Base-by-base conservation (phyloP, 2,113 vertebrate species). In the Scatophagus argus region DNA sequence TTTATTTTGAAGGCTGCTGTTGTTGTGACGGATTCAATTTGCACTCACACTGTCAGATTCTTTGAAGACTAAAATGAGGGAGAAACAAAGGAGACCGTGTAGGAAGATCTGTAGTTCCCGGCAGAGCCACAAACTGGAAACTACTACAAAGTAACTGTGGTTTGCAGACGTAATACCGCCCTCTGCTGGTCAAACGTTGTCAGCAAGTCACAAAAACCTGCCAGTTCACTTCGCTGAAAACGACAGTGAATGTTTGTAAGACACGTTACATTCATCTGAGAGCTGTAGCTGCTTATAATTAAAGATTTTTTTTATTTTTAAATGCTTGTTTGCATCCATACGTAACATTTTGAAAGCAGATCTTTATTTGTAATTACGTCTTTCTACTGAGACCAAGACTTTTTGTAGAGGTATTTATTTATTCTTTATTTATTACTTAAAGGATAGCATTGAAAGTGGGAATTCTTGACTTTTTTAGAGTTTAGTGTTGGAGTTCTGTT, bases 111-210 rank as follows among this genome's bases (percentile, higher is more conserved):
- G n/a, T 41, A 32, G 11, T 1, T 0, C 1, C 41, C 62, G 2
- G 21, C 3, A 27, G 6, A 58, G 23, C 31, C 36, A 43, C 23
- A 47, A 21, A 66, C 9, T 56, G n/a, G 23, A 69, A 31, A 8
- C 25, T 19, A 17, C 27, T 13, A 6, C 14, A 8, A 13, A 19
- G n/a, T 67, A 72, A 7, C 4, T n/a, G 5, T 16, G 13, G 5
- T 34, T 74, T 85, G 27, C 16, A 63, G 46, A 71, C 29, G 16
- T 74, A 59, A 86, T 8, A 47, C 69, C 60, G 82, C 92, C 88
- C 87, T 78, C 92, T 91, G 79, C 85, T 87, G 92, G 32, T 19
- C 11, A 8, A 63, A 25, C 27, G 9, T 8, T 34, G 32, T 31
- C 23, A 81, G 34, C 51, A 59, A 32, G 49, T 44, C 6, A 38